These are phyloP conservation scores for Phrynocephalus forsythii DNA, from an alignment of 2,797 vertebrate genomes.

Conservation along the genomic window DNA sequence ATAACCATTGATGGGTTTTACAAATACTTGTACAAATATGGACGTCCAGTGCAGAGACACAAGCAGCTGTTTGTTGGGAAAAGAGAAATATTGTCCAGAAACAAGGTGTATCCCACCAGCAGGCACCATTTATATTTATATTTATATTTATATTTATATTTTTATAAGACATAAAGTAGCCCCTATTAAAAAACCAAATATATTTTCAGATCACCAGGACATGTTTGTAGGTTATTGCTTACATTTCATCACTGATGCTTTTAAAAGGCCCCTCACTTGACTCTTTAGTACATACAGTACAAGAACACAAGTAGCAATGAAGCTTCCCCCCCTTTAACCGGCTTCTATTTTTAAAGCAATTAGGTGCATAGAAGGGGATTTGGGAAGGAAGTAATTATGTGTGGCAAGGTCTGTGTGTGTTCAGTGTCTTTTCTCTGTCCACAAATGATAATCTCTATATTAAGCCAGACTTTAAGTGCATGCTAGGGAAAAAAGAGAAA, in stretches of 20 bases:
- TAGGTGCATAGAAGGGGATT: no score
- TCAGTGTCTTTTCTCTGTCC: no score
- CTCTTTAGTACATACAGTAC: neutral
- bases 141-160: neutral
- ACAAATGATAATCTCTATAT: no score
- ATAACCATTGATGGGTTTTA: conserved; percentile 18
- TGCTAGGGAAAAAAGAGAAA: no score
- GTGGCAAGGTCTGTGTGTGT: no score
- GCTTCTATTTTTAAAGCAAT: no score
- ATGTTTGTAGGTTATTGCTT: neutral
- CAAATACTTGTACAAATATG: neutral
- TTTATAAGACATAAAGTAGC: no score
- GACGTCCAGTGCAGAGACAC: conserved; percentile 6
- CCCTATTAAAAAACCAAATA: neutral
- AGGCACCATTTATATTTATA: neutral
- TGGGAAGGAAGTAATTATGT: no score
- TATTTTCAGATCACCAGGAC: neutral
- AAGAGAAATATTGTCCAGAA: neutral
- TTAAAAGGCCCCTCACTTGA: neutral
- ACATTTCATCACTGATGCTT: neutral
- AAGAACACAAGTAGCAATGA: no score
- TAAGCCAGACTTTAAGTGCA: no score
- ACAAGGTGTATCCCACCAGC: conserved; percentile 15
- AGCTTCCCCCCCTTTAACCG: no score
- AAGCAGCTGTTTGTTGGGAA: neutral